Base-by-base conservation (phyloP, 2,113 vertebrate genomes). In the Vicugna pacos region DNA sequence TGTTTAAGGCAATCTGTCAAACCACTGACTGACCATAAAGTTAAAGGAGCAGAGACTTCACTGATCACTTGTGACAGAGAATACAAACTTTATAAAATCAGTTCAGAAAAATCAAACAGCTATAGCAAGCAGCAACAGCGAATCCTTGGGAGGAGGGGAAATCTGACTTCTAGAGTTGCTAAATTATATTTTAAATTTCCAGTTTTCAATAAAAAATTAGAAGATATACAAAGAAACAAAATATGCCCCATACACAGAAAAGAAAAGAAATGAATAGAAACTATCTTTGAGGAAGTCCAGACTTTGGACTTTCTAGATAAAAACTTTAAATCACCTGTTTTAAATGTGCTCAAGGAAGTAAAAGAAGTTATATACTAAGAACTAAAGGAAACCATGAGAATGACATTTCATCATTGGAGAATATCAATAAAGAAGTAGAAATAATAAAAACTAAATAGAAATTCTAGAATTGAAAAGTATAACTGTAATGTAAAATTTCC, bases 161-260 rank as follows among this genome's bases (percentile, higher is more conserved):
- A 87, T 92, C 30, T 48, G 42, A 50, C 82, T 84, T 96, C n/a
- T 86, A 67, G 48, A 69, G 16, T 79, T 83, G 26, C 42, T 86
- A 77, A 4, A 89, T 77, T 94, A 72, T 81, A 60, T 77, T 95
- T 28, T 60, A 90, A 77, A 83, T 81, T 94, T 77, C 50, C 16
- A 73, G 16, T 82, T 93, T 92, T 72, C 9, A 96, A 82, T 42
- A 50, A 54, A 95, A 96, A 93, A 72, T 48, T 88, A 62, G 2
- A 82, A 83, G 54, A 48, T 16, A 48, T 73, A 17, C 50, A 82
- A 77, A 92, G 32, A 89, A 95, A n/a, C 38, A 85, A 75, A 88
- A 52, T 62, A 50, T 64, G n/a, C 20, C 22, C 7, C 65, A 83
- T 58, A 62, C 2, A 70, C 32, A 65, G 42, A 70, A 81, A 81